These are phyloP conservation scores for Drepana arcuata DNA, from an alignment of 1,140 invertebrate genomes.

Conservation along the genomic window DNA sequence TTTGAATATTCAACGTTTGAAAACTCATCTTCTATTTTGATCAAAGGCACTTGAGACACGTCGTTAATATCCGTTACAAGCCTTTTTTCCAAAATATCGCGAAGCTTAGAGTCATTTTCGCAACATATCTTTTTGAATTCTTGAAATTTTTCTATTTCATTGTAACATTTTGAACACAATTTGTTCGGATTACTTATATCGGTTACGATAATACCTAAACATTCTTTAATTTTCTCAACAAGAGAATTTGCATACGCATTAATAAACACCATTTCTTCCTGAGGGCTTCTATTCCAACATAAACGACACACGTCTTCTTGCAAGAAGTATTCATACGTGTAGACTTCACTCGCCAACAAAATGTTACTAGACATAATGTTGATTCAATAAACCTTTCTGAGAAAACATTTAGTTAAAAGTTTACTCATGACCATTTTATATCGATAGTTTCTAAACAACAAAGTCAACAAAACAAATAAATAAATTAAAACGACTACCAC, in stretches of 20 bases:
- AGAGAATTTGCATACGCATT: constrained; percentile 5
- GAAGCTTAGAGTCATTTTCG: constrained; percentile 31
- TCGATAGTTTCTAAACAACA: no score
- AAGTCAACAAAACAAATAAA: no score
- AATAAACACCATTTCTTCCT: neutral
- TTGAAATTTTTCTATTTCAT: constrained; percentile 34
- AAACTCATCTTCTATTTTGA: no score
- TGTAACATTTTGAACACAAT: constrained; percentile 30
- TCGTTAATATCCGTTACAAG: neutral
- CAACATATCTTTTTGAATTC: constrained; percentile 37
- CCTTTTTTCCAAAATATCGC: constrained; percentile 20
- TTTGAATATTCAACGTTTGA: no score
- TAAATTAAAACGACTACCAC: no score
- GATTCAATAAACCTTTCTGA: no score
- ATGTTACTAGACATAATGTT: constrained; percentile 14
- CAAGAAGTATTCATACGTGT: constrained; percentile 45
- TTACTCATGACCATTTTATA: no score
- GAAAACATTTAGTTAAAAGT: no score
- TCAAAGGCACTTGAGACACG: no score
- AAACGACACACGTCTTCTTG: constrained; percentile 43
- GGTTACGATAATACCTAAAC: constrained; percentile 35
- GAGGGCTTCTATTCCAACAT: constrained; percentile 31
- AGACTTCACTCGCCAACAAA: constrained; percentile 17
- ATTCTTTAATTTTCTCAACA: constrained; percentile 34
- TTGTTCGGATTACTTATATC: constrained; percentile 21